These are phyloP conservation scores for Aradophagus sp. DNA, from an alignment of 1,140 invertebrate species.

Conservation along the genomic window DNA sequence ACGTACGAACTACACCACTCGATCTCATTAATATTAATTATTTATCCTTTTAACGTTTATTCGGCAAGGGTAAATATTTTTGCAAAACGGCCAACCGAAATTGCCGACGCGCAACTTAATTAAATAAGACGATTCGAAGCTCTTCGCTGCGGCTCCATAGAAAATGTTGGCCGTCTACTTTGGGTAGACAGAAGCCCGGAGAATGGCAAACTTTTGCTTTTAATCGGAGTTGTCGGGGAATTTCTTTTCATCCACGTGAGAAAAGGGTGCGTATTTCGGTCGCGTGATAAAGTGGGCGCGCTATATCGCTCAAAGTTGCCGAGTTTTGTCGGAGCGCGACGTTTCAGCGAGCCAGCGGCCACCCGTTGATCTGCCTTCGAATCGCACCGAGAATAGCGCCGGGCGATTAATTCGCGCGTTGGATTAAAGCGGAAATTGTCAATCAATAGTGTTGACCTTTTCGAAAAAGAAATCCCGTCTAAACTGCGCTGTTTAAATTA, in stretches of 20 bases:
- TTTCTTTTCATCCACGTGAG: slow-evolving; percentile 34
- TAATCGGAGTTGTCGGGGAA: slow-evolving; percentile 13
- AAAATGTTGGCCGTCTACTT: slow-evolving; percentile 26
- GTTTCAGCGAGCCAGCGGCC: slow-evolving; percentile 21
- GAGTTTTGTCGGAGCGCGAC: slow-evolving; percentile 33
- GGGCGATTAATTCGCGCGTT: slow-evolving; percentile 32
- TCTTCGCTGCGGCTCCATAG: too few relatives aligned
- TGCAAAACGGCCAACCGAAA: too few relatives aligned
- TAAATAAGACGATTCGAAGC: too few relatives aligned
- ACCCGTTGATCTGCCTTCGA: slow-evolving; percentile 14
- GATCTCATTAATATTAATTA: too few relatives aligned
- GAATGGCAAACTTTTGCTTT: slow-evolving; percentile 50
- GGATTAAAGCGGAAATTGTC: slow-evolving; percentile 22
- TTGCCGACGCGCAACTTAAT: too few relatives aligned
- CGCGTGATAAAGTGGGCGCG: slow-evolving; percentile 29
- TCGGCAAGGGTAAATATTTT: too few relatives aligned
- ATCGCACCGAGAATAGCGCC: slow-evolving; percentile 2
- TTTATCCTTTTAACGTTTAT: too few relatives aligned
- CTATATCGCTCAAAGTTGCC: slow-evolving; percentile 24
- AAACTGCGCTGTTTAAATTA: slow-evolving; percentile 12
- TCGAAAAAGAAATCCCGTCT: slow-evolving; percentile 2
- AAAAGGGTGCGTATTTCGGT: slow-evolving; percentile 41
- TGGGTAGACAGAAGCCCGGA: slow-evolving; percentile 21
- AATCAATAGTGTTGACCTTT: slow-evolving; percentile 11
- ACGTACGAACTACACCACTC: too few relatives aligned